Base-by-base conservation (phyloP, 2,888 invertebrate species). In the Hartigia nigra region DNA sequence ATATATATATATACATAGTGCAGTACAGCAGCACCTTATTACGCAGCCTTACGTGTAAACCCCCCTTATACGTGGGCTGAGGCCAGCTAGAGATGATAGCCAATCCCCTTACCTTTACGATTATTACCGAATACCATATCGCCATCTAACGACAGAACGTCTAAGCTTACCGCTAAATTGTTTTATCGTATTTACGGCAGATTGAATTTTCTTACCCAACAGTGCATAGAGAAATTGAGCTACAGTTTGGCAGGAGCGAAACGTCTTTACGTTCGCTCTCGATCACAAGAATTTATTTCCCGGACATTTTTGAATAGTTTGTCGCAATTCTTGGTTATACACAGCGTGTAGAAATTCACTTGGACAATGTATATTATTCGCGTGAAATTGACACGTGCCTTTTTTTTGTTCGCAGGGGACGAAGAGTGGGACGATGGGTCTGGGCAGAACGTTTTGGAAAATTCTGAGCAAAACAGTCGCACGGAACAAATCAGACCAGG, bases 341-440 rank as follows among this genome's bases (percentile, higher is more conserved):
- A n/a, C n/a, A n/a, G n/a, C n/a, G n/a, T n/a, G n/a, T n/a, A n/a
- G n/a, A n/a, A n/a, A n/a, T n/a, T n/a, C n/a, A n/a, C n/a, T n/a
- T n/a, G n/a, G n/a, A n/a, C n/a, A n/a, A 34, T 34, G 4, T 34
- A 34, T 34, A 34, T 34, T 34, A 34, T 34, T 34, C 32, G 9
- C 31, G 1, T 14, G 31, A 14, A 72, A 72, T 72, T 72, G n/a
- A 72, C 12, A 31, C 72, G 9, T 31, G 5, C 12, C 1, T 3
- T 72, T 72, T 12, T 70, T 12, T 12, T n/a, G 31, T 12, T 31
- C 31, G 31, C 72, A 90, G 90, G 90, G 84, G 90, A 89, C 86
- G 90, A 90, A 86, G 90, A 90, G 85, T 90, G 90, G 90, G 89
- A 89, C 78, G 90, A 89, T 76, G 86, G 81, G 9, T 85, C 84